phyloP scores from a whole-genome alignment of 2,888 invertebrate species.

The Drosophila meridiana region DNA sequence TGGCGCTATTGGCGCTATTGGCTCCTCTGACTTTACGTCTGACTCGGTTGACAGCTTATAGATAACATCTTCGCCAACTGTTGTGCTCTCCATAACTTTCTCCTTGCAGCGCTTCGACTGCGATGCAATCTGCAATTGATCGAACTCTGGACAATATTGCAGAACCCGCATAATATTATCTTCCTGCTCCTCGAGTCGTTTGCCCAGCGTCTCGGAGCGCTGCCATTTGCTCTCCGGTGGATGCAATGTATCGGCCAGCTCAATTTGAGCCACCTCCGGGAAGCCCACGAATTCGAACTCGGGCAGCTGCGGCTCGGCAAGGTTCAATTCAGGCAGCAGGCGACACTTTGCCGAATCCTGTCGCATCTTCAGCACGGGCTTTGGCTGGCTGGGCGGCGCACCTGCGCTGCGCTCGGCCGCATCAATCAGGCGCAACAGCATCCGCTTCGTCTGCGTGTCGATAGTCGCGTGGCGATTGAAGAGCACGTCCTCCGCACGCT shows the following conservation, averaged over 20 bases:
- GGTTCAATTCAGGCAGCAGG: slow-evolving; percentile 36
- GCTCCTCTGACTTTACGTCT: background rate
- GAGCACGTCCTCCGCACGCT: slow-evolving; percentile 66
- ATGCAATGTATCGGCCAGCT: slow-evolving; percentile 21
- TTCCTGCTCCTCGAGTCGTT: slow-evolving; percentile 40
- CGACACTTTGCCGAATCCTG: slow-evolving; percentile 29
- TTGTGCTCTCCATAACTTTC: background rate
- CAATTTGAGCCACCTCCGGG: slow-evolving; percentile 37
- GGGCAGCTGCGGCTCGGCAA: slow-evolving; percentile 19
- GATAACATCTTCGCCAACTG: slow-evolving; percentile 22
- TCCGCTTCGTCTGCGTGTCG: slow-evolving; percentile 70
- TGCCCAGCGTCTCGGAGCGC: slow-evolving; percentile 59
- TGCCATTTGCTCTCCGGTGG: slow-evolving; percentile 45
- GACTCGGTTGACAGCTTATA: slow-evolving; percentile 10
- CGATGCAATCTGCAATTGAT: slow-evolving; percentile 62
- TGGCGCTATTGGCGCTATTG: background rate
- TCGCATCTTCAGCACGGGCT: slow-evolving; percentile 30
- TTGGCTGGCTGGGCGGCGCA: background rate
- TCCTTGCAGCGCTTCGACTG: background rate
- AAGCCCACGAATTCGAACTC: slow-evolving; percentile 57
- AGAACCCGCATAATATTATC: slow-evolving; percentile 61
- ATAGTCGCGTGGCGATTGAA: slow-evolving; percentile 76
- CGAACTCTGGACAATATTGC: slow-evolving; percentile 65
- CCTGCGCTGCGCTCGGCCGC: slow-evolving; percentile 62
- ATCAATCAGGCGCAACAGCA: slow-evolving; percentile 70